Evolutionary conservation across 2,888 invertebrate species (phyloP).

Genomic region (Muschampia plurimacula): DNA sequence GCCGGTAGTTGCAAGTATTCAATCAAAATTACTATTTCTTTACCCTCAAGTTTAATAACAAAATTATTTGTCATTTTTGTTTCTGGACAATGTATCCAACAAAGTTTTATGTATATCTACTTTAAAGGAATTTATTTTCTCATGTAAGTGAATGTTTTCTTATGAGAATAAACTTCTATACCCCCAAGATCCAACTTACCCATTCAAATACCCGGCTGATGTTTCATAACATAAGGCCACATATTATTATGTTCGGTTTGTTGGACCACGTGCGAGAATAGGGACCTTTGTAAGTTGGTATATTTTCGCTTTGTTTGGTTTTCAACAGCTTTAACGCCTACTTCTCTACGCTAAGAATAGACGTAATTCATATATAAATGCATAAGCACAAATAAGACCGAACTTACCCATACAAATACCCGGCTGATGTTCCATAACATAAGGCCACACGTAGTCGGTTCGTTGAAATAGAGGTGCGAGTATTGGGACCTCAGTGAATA

Average conservation of each 20-base stretch:
- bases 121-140: too few species aligned
- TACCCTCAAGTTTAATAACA: too few species aligned
- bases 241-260: constrained; percentile 70
- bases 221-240: constrained; percentile 85
- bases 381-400: not conserved
- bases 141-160: too few species aligned
- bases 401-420: constrained; percentile 79
- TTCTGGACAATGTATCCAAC: too few species aligned
- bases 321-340: constrained; percentile 79
- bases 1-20: too few species aligned
- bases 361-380: constrained; percentile 52
- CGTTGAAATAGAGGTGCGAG: constrained; percentile 74
- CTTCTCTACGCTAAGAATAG: constrained; percentile 74
- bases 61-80: too few species aligned
- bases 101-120: too few species aligned
- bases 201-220: constrained; percentile 81
- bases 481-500: constrained; percentile 73
- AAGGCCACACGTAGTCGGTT: constrained; percentile 79
- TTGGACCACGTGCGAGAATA: constrained; percentile 72
- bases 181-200: constrained; percentile 54
- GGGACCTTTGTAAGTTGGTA: constrained; percentile 76
- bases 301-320: constrained; percentile 76
- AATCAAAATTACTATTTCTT: too few species aligned
- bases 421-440: constrained; percentile 83
- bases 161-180: not conserved